Base-by-base conservation (phyloP, 2,888 invertebrate genomes). In the Eupithecia dodoneata region DNA sequence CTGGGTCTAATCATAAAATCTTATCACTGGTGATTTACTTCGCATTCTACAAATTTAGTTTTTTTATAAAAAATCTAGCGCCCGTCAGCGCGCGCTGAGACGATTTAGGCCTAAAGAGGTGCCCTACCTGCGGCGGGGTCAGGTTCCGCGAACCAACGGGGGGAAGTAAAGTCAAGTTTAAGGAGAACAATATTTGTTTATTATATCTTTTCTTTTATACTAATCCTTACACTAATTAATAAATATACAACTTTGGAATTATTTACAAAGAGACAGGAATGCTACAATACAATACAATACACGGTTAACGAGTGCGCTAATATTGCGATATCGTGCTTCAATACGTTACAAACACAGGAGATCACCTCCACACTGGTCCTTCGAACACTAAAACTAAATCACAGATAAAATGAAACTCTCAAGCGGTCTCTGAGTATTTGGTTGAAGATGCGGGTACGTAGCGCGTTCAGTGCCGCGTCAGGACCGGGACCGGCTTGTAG, bases 401-500 rank as follows among this genome's bases (percentile, higher is more conserved):
- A 94, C 94, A 94, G 94, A 93, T 94, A 85, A 72, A 86, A 86
- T 86, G 84, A 89, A 85, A 85, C 83, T 86, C 86, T 85, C 83
- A 83, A 85, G 83, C 84, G 81, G 86, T 77, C 77, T 75, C 75
- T 66, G 79, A 80, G 81, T 84, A 84, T 86, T 86, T 82, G 84
- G 83, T 83, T 42, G 81, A 82, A 86, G 88, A 63, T 86, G 55
- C n/a, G 55, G 85, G 87, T 84, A 76, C 79, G 15, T 0, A 6
- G 66, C 77, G 86, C 86, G 85, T 83, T 93, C 92, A 95, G 83
- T 96, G 96, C 85, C 96, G 93, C 79, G 95, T 95, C 49, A 96
- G 93, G 49, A 96, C 95, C 72, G 96, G 95, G 80, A 96, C 91
- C 2, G 96, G 96, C 84, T 96, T 95, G 91, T 91, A 95, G 85